Evolutionary conservation across 2,888 invertebrate species (phyloP), one percentile per base, ranked within the genome.

Genomic region (Andricus curvator): DNA sequence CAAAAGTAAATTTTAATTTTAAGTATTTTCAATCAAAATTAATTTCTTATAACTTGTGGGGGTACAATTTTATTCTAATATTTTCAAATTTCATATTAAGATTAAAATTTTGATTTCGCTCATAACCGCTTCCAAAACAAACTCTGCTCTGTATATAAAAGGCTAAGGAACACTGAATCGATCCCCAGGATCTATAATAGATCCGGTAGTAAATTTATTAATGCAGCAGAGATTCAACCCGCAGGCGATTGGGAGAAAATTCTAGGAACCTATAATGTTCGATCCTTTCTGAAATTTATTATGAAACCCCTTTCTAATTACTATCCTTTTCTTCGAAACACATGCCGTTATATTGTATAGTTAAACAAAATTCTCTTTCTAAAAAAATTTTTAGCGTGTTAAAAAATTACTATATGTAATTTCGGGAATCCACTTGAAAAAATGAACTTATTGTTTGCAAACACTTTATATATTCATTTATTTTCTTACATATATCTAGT

Each of bases 181-280:
- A 62, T 62, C 62, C 15, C 62, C 15, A 62, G n/a, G 62, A 62
- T 62, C 62, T 62, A 62, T 62, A 62, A 62, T 15, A 29, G 51
- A 74, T 20, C 2, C n/a, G n/a, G 56, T 74, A 56, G 33, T 74
- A 33, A 74, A 74, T 74, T 74, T 74, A 74, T 51, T 56, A 74
- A n/a, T 56, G 13, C 33, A 74, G 51, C 48, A 15, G 29, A 74
- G 74, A 74, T 74, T 56, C n/a, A 33, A 33, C 33, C 51, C 48
- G 33, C 33, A 51, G 37, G 51, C 74, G 56, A 56, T 74, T 74
- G 51, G 33, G n/a, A 74, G 20, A 48, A 51, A 51, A 20, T 29
- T 37, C 29, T 8, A 51, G 74, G 56, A 74, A 56, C 51, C 51
- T 20, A 74, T 56, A 74, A 74, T 56, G 56, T 74, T 70, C 70